phyloP scores from a whole-genome alignment of 2,797 vertebrate species.

The Anguilla pacifica region DNA sequence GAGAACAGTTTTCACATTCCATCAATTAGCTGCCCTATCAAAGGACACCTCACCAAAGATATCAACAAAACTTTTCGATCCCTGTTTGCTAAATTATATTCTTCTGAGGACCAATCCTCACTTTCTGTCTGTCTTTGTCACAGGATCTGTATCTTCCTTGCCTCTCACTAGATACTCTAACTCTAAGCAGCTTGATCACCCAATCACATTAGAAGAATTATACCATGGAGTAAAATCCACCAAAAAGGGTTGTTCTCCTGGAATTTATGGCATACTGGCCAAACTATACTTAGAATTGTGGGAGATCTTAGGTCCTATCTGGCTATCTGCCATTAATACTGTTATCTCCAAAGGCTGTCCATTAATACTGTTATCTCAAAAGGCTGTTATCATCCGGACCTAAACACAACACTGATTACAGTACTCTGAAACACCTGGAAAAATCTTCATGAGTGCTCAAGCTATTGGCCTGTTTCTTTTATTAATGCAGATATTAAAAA shows the following conservation, averaged over 20 bases:
- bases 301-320: slow-evolving; percentile 5
- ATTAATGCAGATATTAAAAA: neutral
- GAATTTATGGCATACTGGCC: neutral
- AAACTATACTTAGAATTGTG: neutral
- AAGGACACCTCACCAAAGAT: neutral
- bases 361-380: neutral
- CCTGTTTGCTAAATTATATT: neutral
- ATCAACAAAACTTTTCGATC: neutral
- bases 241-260: neutral
- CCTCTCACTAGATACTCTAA: neutral
- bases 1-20: neutral
- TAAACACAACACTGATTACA: slow-evolving; percentile 19
- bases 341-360: neutral
- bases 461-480: neutral
- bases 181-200: neutral
- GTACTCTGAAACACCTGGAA: neutral
- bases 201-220: neutral
- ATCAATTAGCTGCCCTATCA: neutral
- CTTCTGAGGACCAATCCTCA: neutral
- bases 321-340: neutral
- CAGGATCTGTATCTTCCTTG: neutral
- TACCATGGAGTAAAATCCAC: neutral
- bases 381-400: neutral
- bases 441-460: neutral
- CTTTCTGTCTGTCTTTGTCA: neutral